Evolutionary conservation across 2,113 vertebrate species (phyloP).

Genomic region (Poeciliopsis occidentalis): DNA sequence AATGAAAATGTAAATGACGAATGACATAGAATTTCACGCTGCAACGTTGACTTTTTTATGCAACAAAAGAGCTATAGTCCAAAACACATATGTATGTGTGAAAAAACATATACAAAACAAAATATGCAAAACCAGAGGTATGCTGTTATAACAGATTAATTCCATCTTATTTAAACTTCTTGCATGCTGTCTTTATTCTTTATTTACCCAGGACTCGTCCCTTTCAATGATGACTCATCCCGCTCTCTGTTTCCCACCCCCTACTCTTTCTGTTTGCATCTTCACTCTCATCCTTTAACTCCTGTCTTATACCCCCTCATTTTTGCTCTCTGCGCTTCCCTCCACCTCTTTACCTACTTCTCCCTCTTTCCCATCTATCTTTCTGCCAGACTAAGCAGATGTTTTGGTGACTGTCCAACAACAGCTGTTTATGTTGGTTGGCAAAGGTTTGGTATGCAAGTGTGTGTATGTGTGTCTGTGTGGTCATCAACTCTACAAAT

Average conservation of each 20-base stretch:
- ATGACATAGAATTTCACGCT: background rate
- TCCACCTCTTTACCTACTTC: background rate
- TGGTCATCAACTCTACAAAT: constrained; percentile 15
- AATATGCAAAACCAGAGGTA: background rate
- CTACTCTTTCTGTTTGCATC: constrained; percentile 7
- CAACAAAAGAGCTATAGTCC: background rate
- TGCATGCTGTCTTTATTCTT: background rate
- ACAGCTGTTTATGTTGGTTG: constrained; percentile 59
- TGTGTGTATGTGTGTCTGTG: background rate
- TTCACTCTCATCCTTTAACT: background rate
- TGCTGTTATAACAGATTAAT: background rate
- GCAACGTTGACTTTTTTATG: background rate
- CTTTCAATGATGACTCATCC: constrained; percentile 36
- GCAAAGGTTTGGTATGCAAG: constrained; percentile 17
- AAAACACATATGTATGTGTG: background rate
- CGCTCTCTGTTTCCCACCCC: constrained; percentile 20
- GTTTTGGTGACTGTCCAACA: constrained; percentile 61
- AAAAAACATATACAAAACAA: background rate
- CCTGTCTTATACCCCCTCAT: background rate
- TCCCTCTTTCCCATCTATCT: background rate
- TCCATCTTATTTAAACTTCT: no score
- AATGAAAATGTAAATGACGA: background rate
- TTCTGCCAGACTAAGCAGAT: constrained; percentile 56
- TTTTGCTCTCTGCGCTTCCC: background rate
- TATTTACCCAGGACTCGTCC: constrained; percentile 1